Base-by-base conservation (phyloP, 2,113 vertebrate genomes). In the Regulus satrapa region DNA sequence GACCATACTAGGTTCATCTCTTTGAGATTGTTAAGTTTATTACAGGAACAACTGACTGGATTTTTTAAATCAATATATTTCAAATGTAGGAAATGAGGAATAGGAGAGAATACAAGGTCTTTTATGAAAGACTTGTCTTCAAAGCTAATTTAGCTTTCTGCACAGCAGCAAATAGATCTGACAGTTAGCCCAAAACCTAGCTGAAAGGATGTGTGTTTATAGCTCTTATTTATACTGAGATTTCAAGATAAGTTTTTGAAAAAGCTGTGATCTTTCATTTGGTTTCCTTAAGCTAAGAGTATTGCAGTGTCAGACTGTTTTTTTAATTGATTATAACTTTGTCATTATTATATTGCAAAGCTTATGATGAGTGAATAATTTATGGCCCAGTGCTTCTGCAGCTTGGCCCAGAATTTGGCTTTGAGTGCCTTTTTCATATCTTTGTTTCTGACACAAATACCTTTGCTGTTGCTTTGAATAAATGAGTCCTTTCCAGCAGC, bases 311-410 rank as follows among this genome's bases (percentile, higher is more conserved):
- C 96, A 92, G 52, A 61, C 61, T 78, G 72, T 94, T 88, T 95
- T 85, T 79, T 93, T 96, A 97, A 96, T 93, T 93, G 85, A 89
- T 93, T 92, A 83, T 92, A 91, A 92, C 73, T 89, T 95, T 85
- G 55, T 34, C 9, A 6, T 83, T 79, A 40, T 92, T 51, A 51
- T 93, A 95, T 87, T 85, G 93, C 79, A 94, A 23, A 84, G 29
- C 68, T 94, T 66, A 59, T 46, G 80, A 92, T 81, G 91, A 90
- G 89, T 87, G 54, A 84, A 92, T 94, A 95, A 96, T 89, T 41
- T 12, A 62, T 66, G 95, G 77, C 74, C 81, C 71, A 17, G 55
- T 3, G 14, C 46, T 59, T 85, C 79, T 88, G 82, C 77, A 92
- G 67, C 82, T 95, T 92, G 79, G 54, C 63, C 83, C 46, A 73